These are phyloP conservation scores for Rotaria sp. DNA, from an alignment of 2,888 invertebrate species.

Conservation along the genomic window DNA sequence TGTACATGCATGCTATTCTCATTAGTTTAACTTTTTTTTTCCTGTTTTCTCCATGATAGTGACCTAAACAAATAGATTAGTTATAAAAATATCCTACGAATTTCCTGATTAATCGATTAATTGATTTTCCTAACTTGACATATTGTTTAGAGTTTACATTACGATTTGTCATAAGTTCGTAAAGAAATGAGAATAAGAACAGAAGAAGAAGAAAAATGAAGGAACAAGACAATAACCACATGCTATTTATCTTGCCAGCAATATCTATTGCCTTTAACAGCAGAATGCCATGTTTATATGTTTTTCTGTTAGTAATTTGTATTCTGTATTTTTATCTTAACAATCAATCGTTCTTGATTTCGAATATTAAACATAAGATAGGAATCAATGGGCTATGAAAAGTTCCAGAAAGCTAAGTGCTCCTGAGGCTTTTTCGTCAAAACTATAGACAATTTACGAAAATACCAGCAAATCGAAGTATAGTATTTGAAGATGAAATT, in stretches of 20 bases:
- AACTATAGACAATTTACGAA: too few relatives aligned
- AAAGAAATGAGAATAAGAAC: neutral
- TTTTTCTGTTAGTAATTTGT: neutral
- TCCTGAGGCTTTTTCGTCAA: too few relatives aligned
- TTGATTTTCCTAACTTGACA: neutral
- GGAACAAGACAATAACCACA: neutral
- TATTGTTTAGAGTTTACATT: neutral
- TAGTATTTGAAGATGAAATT: too few relatives aligned
- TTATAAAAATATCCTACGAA: neutral
- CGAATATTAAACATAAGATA: too few relatives aligned
- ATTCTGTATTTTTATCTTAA: neutral
- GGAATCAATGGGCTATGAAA: too few relatives aligned
- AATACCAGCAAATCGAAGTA: too few relatives aligned
- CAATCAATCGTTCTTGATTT: too few relatives aligned
- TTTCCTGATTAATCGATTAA: neutral
- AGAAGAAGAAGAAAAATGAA: neutral
- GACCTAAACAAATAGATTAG: neutral
- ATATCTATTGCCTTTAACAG: neutral
- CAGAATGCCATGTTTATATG: neutral
- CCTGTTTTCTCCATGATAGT: neutral
- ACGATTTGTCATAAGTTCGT: neutral
- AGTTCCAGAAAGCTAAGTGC: too few relatives aligned
- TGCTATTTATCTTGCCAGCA: neutral
- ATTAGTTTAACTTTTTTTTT: neutral
- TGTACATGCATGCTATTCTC: neutral